Base-by-base conservation (phyloP, 2,888 invertebrate species). In the Aelia acuminata region DNA sequence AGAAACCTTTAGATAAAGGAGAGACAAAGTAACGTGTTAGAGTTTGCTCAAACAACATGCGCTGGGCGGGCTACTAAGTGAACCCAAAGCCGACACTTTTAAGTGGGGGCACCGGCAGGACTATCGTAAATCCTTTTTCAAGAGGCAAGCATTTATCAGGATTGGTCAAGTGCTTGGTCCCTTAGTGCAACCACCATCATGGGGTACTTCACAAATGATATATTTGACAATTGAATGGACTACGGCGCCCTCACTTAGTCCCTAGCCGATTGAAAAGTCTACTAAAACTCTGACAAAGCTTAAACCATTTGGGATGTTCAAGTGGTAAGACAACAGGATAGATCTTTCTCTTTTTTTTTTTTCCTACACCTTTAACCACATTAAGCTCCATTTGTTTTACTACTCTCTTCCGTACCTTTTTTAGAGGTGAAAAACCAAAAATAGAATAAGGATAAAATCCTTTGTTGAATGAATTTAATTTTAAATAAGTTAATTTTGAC, bases 121-220 rank as follows among this genome's bases (percentile, higher is more conserved):
- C 80, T 39, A 43, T 43, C 80, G 39, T 80, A 80, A 80, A 80
- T 80, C 80, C 80, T 43, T 43, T 35, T 43, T 80, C 80, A 80
- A 80, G 80, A 13, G 80, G 43, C 43, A 10, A 43, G 13, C 80
- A 39, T 43, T 43, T 80, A 43, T 80, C 80, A 43, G 43, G 80
- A 39, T 80, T 63, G 63, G 63, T 80, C 80, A 80, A 80, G 80
- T 80, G 80, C 31, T 63, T 63, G 63, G 63, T 63, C 31, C 63
- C 20, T 63, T 63, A 63, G 63, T 63, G 63, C 31, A 63, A 63
- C 63, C 31, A 63, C 31, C 63, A 63, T 63, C 63, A 63, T 31
- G 63, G 63, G 63, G 15, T 63, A 63, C 63, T 63, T 63, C 31
- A 63, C 63, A 26, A 63, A 63, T 63, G 63, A 63, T 63, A 63